Evolutionary conservation across 1,140 invertebrate species (phyloP).

Genomic region (Lepidurus arcticus): DNA sequence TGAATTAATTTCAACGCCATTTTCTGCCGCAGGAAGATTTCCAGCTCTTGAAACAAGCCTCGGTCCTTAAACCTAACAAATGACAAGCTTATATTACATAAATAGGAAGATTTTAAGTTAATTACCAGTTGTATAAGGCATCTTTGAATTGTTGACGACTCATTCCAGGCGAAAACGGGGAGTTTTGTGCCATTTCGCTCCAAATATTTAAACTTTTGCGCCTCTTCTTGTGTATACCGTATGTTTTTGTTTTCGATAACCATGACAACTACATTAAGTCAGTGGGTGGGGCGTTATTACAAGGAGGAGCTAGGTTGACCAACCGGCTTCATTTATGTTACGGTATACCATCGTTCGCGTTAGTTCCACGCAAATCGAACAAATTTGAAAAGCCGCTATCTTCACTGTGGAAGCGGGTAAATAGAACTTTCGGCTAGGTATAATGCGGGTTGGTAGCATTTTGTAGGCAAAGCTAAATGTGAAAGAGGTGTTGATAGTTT

Average conservation of each 20-base stretch:
- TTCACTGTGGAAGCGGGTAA: too few relatives aligned
- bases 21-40: constrained; percentile 30
- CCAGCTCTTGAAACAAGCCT: constrained; percentile 30
- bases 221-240: background rate
- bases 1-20: constrained; percentile 24
- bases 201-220: background rate
- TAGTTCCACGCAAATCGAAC: too few relatives aligned
- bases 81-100: background rate
- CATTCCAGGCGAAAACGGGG: background rate
- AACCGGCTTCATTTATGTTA: background rate
- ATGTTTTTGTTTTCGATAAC: background rate
- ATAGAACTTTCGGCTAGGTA: too few relatives aligned
- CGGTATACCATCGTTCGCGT: background rate
- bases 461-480: background rate
- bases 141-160: background rate
- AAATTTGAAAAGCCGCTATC: too few relatives aligned
- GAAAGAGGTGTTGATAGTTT: constrained; percentile 6
- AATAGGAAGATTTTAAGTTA: background rate
- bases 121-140: background rate
- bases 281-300: too few relatives aligned
- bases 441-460: background rate
- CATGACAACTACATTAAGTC: background rate
- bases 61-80: constrained; percentile 30
- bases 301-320: too few relatives aligned
- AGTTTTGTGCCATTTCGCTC: background rate